These are phyloP conservation scores for Ecdyonurus torrentis DNA, from an alignment of 2,888 invertebrate species.

Conservation along the genomic window DNA sequence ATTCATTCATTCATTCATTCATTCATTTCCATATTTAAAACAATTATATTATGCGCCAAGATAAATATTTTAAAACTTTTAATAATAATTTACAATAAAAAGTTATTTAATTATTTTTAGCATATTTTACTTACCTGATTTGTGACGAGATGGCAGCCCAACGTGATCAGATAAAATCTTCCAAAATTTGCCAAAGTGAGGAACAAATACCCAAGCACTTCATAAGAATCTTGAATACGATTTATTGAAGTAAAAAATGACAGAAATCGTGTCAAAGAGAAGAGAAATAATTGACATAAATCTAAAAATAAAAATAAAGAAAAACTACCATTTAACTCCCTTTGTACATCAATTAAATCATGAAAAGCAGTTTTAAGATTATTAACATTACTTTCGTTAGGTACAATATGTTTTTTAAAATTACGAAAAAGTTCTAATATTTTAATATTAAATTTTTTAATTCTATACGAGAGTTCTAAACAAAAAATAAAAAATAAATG, in stretches of 20 bases:
- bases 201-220: neutral
- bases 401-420: too few relatives aligned
- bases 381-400: too few relatives aligned
- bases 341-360: neutral
- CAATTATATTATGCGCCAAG: too few relatives aligned
- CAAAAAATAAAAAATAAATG: neutral
- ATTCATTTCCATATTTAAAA: too few relatives aligned
- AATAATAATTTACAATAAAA: too few relatives aligned
- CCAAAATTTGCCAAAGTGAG: neutral
- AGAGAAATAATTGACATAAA: neutral
- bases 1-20: neutral
- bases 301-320: neutral
- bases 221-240: neutral
- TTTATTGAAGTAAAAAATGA: neutral
- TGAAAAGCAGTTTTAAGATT: neutral
- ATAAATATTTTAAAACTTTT: too few relatives aligned
- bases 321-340: neutral
- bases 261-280: neutral
- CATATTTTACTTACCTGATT: neutral
- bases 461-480: neutral
- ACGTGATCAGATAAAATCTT: neutral
- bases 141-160: neutral
- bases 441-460: neutral
- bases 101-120: too few relatives aligned
- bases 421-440: neutral